phyloP scores from a whole-genome alignment of 1,140 invertebrate species.

The Drosophila kohkoa region DNA sequence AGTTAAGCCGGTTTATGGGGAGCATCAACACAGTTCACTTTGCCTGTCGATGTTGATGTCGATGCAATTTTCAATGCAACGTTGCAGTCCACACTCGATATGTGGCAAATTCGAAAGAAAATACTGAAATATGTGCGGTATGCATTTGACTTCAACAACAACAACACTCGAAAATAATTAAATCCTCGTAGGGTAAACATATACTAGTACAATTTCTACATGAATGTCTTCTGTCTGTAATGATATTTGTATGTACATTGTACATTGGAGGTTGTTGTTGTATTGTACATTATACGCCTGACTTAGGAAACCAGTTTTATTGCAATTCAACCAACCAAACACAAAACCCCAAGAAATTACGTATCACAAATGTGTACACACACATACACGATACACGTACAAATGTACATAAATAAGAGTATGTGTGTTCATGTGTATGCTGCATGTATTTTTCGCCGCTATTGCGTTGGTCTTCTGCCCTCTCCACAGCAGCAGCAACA shows the following conservation, averaged over 20 bases:
- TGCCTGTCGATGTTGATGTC: slow-evolving; percentile 1
- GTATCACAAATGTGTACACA: slow-evolving; percentile 73
- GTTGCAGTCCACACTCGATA: slow-evolving; percentile 38
- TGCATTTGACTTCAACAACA: slow-evolving; percentile 34
- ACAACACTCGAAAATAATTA: slow-evolving; percentile 62
- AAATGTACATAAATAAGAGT: slow-evolving; percentile 17
- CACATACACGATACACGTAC: slow-evolving; percentile 28
- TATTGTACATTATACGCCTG: slow-evolving; percentile 73
- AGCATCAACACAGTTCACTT: slow-evolving; percentile 25
- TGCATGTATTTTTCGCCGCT: slow-evolving; percentile 45
- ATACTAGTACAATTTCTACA: slow-evolving; percentile 4
- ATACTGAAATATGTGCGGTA: slow-evolving; percentile 33
- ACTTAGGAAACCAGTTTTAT: slow-evolving; percentile 79
- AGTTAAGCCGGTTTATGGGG: slow-evolving; percentile 64
- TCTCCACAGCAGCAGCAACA: slow-evolving; percentile 30
- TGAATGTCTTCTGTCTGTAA: background rate
- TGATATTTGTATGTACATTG: slow-evolving; percentile 11
- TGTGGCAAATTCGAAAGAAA: slow-evolving; percentile 27
- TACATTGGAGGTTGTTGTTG: slow-evolving; percentile 19
- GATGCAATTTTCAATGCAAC: slow-evolving; percentile 44
- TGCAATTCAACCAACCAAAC: slow-evolving; percentile 72
- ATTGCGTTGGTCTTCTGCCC: slow-evolving; percentile 41
- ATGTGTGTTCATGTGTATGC: slow-evolving; percentile 13
- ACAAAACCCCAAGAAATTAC: slow-evolving; percentile 78
- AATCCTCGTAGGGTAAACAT: slow-evolving; percentile 41